Conservation (phyloP, 2,797 vertebrate species). For the Nothura maculosa region DNA sequence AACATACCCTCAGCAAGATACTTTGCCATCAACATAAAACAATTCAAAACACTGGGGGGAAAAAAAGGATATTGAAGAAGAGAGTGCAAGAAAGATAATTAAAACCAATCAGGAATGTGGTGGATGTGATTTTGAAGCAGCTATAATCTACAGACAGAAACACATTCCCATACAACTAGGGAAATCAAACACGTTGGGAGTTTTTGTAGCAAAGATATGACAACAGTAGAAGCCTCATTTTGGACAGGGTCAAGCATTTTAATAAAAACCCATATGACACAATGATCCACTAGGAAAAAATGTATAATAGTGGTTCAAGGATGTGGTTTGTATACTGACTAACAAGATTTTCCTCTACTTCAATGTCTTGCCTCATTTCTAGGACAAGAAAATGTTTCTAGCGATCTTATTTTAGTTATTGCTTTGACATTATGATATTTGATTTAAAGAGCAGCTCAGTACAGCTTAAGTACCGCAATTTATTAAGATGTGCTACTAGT, state of each 20-base stretch:
- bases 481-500: neutral
- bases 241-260: constrained; percentile 2
- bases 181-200: neutral
- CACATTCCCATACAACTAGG: neutral
- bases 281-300: constrained; percentile 1
- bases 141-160: constrained; percentile 10
- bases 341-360: constrained; percentile 19
- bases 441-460: neutral
- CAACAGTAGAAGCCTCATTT: neutral
- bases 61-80: neutral
- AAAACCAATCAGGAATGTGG: constrained; percentile 16
- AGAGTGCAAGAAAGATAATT: constrained; percentile 38
- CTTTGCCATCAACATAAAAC: constrained; percentile 25
- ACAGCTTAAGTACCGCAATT: neutral
- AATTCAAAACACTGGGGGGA: neutral
- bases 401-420: neutral
- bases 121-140: constrained; percentile 8
- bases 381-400: constrained; percentile 29
- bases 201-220: constrained; percentile 12
- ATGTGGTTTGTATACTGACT: neutral
- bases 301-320: neutral
- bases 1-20: neutral
- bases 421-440: neutral
- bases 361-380: neutral
- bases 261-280: constrained; percentile 21